Evolutionary conservation across 2,888 invertebrate species (phyloP), one percentile per base, ranked within the genome.

Genomic region (Drosophila tripunctata): DNA sequence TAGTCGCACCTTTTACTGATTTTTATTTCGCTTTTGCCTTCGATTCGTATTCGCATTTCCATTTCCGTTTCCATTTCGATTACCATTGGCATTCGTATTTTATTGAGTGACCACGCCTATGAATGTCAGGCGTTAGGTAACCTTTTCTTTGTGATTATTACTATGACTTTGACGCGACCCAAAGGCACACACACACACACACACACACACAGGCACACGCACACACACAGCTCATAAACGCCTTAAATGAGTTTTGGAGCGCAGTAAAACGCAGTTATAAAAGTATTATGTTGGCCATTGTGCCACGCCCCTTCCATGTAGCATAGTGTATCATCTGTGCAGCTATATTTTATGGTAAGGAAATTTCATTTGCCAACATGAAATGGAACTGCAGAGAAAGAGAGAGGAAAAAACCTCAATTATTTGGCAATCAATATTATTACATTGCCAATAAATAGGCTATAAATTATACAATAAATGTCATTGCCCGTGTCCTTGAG

Each of bases 391-490:
- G n/a, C n/a, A n/a, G n/a, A n/a, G n/a, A n/a, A n/a, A n/a, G 12
- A n/a, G 4, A n/a, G 6, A 6, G 17, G 17, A 41, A 61, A 84
- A 67, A 80, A 63, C 80, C 79, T 69, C 87, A 81, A 81, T 81
- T 81, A 81, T 81, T 81, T 78, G 61, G 69, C 87, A 75, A 87
- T 81, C 87, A 81, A 87, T 87, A 85, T 78, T 81, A 81, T 73
- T 43, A 19, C 43, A 44, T 33, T 67, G 67, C 47, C 79, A 62
- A 87, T 87, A 82, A 79, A 79, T 77, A 51, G 66, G 41, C 67
- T 40, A 83, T 86, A 86, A 88, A 83, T 86, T 79, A 77, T 68
- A 72, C 52, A 86, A 87, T 85, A 85, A 81, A 75, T 85, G 82
- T 72, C 70, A 67, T 51, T 78, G 61, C 31, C 69, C 22, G 63